Evolutionary conservation across 53 echinoderm and acorn worm genomes (phyloP).

Genomic region (Patiria pectinifera): DNA sequence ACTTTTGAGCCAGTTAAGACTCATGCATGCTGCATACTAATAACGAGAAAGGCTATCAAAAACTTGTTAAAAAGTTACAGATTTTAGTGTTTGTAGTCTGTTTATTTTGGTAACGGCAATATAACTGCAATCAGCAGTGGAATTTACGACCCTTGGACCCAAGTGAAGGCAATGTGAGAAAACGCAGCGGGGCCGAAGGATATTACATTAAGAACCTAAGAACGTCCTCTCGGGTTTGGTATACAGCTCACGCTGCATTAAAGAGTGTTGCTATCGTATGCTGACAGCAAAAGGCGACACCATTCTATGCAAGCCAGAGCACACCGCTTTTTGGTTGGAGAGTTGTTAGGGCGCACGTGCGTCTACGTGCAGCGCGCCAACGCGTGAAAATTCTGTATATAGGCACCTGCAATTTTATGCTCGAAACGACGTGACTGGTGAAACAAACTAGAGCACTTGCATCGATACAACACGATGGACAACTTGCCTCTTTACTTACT

Average conservation of each 20-base stretch:
- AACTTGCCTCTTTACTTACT: neutral
- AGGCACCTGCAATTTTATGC: neutral
- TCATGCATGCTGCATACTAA: no score
- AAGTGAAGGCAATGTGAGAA: neutral
- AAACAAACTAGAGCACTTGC: neutral
- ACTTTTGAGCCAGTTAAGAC: no score
- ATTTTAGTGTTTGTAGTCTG: neutral
- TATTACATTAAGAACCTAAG: neutral
- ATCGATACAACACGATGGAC: neutral
- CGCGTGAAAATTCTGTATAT: neutral
- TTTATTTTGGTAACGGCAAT: neutral
- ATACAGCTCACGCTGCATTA: conserved; percentile 3
- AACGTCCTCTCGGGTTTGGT: neutral
- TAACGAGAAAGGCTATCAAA: neutral
- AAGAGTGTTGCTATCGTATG: conserved; percentile 15
- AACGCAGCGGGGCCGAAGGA: neutral
- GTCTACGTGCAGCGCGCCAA: neutral
- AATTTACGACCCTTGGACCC: neutral
- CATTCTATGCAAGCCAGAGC: neutral
- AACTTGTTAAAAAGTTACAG: neutral
- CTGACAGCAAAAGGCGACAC: neutral
- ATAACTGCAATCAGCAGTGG: neutral
- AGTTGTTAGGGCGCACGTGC: neutral
- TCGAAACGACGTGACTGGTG: neutral
- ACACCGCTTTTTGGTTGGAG: neutral